Percentiles rank a stretch among this genome's conserved stretches.
phyloP scores from a whole-genome alignment of 1,140 invertebrate genomes.

The Antheraea pernyi region DNA sequence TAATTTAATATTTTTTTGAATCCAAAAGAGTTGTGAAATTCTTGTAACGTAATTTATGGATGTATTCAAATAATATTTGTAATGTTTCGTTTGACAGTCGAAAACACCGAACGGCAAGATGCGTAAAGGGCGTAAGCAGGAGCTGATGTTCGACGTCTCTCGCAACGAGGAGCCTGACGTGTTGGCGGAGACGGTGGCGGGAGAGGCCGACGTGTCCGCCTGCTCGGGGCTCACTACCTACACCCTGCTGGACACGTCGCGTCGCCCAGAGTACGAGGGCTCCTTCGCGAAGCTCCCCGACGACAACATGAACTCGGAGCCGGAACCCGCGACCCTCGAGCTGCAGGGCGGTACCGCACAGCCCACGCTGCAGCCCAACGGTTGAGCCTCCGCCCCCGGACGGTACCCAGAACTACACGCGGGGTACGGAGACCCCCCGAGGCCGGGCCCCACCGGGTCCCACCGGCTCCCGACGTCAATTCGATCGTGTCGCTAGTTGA shows the following conservation, averaged over 20 bases:
- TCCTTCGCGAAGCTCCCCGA: conserved; percentile 53
- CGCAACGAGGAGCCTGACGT: conserved; percentile 57
- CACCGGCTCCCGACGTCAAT: conserved; percentile 28
- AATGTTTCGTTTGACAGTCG: conserved; percentile 34
- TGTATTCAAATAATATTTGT: too few species aligned
- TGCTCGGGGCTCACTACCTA: conserved; percentile 22
- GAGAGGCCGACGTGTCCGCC: conserved; percentile 16
- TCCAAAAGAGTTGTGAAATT: too few species aligned
- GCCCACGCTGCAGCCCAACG: conserved; percentile 68
- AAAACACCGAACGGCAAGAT: conserved; percentile 66
- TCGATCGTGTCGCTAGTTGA: conserved; percentile 29
- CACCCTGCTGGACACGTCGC: conserved; percentile 52
- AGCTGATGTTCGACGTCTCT: conserved; percentile 62
- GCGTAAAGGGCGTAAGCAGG: conserved; percentile 40
- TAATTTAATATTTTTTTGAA: too few species aligned
- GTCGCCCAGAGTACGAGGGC: conserved; percentile 22
- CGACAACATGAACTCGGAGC: conserved; percentile 69
- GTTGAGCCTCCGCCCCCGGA: conserved; percentile 39
- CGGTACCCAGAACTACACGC: conserved; percentile 46
- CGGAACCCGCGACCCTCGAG: conserved; percentile 35
- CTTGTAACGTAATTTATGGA: too few species aligned
- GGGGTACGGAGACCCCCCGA: conserved; percentile 48
- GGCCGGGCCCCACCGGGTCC: background rate
- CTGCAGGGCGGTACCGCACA: conserved; percentile 58
- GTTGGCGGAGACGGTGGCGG: conserved; percentile 56